phyloP scores from a whole-genome alignment of 2,113 vertebrate species.

The Psilopsiagon aymara region DNA sequence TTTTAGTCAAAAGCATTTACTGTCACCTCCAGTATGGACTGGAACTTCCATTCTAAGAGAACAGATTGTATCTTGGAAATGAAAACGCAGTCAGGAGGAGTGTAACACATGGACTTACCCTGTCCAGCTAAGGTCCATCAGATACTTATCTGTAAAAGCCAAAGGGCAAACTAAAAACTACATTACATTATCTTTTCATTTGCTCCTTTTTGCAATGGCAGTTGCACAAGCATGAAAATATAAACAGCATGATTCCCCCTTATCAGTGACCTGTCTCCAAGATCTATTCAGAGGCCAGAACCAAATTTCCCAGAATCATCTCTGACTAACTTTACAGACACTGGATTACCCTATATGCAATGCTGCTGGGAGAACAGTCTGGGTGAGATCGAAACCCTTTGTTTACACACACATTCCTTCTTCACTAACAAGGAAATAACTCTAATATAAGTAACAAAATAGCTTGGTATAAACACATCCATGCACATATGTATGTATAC shows the following conservation, averaged over 20 bases:
- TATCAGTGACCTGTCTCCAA: neutral
- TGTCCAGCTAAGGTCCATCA: neutral
- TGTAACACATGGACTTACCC: neutral
- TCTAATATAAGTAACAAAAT: neutral
- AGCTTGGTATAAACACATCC: neutral
- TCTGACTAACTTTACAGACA: neutral
- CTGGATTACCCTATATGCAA: neutral
- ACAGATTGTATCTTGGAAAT: neutral
- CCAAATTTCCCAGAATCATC: neutral
- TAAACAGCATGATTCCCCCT: neutral
- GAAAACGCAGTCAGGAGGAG: neutral
- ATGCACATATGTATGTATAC: rapidly evolving
- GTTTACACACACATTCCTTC: neutral
- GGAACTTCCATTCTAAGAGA: neutral
- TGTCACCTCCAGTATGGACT: neutral
- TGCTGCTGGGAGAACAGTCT: neutral
- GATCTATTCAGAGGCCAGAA: neutral
- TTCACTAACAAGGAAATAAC: neutral
- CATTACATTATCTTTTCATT: neutral
- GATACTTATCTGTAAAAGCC: neutral
- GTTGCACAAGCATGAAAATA: neutral
- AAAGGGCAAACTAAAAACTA: neutral
- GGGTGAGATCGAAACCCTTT: neutral
- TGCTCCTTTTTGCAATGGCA: neutral
- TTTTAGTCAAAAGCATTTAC: neutral